These are phyloP conservation scores for Ethmia dodecea DNA, from an alignment of 2,888 invertebrate species.

Conservation along the genomic window DNA sequence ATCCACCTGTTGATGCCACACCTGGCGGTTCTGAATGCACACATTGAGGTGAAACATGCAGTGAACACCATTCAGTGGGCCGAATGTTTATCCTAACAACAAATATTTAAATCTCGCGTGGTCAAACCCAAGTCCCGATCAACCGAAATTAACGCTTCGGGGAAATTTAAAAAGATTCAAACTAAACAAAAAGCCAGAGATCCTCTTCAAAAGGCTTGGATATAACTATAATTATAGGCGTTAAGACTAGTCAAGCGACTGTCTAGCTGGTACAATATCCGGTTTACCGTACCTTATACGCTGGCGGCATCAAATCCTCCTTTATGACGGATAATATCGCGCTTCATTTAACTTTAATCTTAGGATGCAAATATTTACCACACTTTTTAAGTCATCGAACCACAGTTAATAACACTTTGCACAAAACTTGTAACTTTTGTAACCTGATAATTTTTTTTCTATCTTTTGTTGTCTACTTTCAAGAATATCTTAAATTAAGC, in stretches of 20 bases:
- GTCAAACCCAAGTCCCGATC: conserved; percentile 34
- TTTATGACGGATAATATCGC: conserved; percentile 34
- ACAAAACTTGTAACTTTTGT: conserved; percentile 58
- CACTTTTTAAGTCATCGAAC: conserved; percentile 44
- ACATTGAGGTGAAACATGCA: conserved; percentile 33
- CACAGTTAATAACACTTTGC: conserved; percentile 51
- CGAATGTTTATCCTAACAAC: conserved; percentile 50
- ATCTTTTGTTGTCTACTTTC: too few relatives aligned
- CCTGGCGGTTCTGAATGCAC: conserved; percentile 41
- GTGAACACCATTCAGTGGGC: conserved; percentile 30
- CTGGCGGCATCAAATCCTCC: conserved; percentile 60
- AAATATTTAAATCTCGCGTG: conserved; percentile 60
- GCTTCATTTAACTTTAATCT: conserved; percentile 45
- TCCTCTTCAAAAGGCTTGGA: conserved; percentile 34
- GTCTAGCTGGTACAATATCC: conserved; percentile 60
- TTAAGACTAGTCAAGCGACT: conserved; percentile 57
- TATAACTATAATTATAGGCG: conserved; percentile 40
- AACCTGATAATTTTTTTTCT: too few relatives aligned
- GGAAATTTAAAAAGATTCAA: conserved; percentile 23
- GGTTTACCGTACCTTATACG: conserved; percentile 70
- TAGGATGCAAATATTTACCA: conserved; percentile 28
- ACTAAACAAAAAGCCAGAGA: conserved; percentile 21
- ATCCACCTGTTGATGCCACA: conserved; percentile 63
- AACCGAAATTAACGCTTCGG: conserved; percentile 29
- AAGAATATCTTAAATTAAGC: too few relatives aligned